A percentile compares a stretch with the other conserved stretches of the same genome.
Conservation (phyloP, 2,797 vertebrate genomes). For the Myiotriccus ornatus region DNA sequence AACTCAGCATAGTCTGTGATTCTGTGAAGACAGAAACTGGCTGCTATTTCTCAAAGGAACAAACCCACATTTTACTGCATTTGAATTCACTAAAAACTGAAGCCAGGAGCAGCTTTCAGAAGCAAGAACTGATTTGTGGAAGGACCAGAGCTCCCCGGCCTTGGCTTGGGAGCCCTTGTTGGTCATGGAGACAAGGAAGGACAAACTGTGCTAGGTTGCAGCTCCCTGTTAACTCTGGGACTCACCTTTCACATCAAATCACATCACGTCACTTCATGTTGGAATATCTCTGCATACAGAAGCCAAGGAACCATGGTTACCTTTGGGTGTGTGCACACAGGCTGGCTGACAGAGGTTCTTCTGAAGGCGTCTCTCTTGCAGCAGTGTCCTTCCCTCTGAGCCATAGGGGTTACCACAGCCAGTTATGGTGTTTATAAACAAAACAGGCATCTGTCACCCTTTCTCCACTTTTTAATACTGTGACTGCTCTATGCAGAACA, state of each 20-base stretch:
- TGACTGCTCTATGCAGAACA: neutral
- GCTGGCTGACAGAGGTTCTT: neutral
- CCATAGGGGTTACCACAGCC: neutral
- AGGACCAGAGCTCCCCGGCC: neutral
- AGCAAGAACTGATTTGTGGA: neutral
- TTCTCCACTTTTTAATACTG: neutral
- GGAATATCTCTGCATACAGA: neutral
- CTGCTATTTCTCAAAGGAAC: neutral
- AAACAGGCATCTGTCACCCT: neutral
- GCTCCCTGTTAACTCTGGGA: neutral
- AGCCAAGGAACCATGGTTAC: neutral
- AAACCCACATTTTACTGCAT: rapidly evolving
- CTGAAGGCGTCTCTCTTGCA: neutral
- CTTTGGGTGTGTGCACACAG: neutral
- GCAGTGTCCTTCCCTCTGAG: neutral
- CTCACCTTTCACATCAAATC: neutral
- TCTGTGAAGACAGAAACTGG: neutral
- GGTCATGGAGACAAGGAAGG: neutral
- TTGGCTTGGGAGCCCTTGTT: neutral
- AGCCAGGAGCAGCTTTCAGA: neutral
- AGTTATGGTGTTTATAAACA: neutral
- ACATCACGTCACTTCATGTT: neutral
- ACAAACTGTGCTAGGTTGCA: neutral
- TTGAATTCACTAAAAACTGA: neutral
- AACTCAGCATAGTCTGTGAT: neutral